These are phyloP conservation scores for Caenorhabditis sp. DNA, from an alignment of 2,888 invertebrate genomes.

Conservation along the genomic window DNA sequence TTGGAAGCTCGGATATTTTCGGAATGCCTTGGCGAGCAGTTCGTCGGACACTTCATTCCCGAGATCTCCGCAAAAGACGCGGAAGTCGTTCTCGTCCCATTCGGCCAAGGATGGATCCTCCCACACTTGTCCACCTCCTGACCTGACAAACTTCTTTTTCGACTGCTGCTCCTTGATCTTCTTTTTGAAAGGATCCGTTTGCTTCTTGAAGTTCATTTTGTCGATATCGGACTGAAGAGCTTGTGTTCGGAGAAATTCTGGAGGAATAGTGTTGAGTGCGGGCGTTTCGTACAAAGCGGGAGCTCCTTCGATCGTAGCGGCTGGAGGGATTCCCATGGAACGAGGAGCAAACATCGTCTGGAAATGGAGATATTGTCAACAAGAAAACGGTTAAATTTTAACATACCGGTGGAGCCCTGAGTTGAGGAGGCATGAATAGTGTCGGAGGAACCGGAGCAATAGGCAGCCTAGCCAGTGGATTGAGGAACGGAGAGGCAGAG, in stretches of 20 bases:
- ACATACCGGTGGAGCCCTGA: constrained; percentile 41
- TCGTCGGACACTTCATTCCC: constrained; percentile 99
- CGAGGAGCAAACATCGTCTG: constrained; percentile 33
- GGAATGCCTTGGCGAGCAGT: constrained; percentile 93
- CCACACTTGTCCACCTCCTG: constrained; percentile 84
- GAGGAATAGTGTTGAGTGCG: constrained; percentile 36
- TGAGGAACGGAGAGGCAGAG: constrained; percentile 35
- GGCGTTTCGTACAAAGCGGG: constrained; percentile 60
- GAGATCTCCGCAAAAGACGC: constrained; percentile 98
- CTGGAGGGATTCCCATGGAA: constrained; percentile 23
- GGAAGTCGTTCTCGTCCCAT: constrained; percentile 96
- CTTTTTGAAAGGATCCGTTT: constrained; percentile 63
- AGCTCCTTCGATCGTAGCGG: constrained; percentile 60
- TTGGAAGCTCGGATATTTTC: constrained; percentile 88
- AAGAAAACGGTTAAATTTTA: not conserved
- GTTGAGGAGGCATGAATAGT: constrained; percentile 53
- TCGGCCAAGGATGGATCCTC: constrained; percentile 93
- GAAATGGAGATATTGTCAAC: too few species aligned
- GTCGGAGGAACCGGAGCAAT: constrained; percentile 41
- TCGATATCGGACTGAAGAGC: constrained; percentile 73
- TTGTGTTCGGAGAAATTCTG: constrained; percentile 45
- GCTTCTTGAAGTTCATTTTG: constrained; percentile 70
- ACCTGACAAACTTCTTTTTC: constrained; percentile 76
- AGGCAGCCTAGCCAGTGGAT: constrained; percentile 18
- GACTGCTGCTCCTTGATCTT: constrained; percentile 72